Evolutionary conservation across 2,888 invertebrate genomes (phyloP).

Genomic region (Gortyna flavago): DNA sequence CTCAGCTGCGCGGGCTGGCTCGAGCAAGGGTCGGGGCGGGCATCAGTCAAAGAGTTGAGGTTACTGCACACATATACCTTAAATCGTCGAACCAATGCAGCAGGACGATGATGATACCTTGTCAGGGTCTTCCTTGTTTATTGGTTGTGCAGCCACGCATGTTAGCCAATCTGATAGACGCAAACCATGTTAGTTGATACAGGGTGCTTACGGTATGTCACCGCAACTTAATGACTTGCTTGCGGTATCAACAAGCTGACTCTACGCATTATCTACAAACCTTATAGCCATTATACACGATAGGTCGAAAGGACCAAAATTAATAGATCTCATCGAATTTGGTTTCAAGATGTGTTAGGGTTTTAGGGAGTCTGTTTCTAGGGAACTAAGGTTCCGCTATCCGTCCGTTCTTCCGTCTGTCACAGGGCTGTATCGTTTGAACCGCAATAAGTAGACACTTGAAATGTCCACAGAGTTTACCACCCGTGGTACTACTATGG

Average conservation of each 20-base stretch:
- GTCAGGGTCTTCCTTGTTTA: not conserved
- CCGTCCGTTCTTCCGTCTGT: no score
- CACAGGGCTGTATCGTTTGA: no score
- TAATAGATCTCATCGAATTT: not conserved
- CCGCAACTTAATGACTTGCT: not conserved
- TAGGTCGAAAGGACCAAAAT: not conserved
- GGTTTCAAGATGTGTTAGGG: not conserved
- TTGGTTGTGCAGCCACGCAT: not conserved
- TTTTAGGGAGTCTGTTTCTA: not conserved
- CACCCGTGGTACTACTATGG: not conserved
- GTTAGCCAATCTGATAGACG: slow-evolving; percentile 3
- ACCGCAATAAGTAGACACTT: no score
- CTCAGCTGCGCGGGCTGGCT: no score
- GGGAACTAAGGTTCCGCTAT: no score
- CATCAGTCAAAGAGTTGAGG: not conserved
- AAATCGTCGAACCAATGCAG: not conserved
- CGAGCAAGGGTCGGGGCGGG: no score
- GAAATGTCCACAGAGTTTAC: no score
- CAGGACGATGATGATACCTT: not conserved
- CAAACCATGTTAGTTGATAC: slow-evolving; percentile 6
- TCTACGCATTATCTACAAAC: not conserved
- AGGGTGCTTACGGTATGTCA: not conserved
- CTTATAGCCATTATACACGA: not conserved
- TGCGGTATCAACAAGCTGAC: not conserved
- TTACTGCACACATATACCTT: not conserved